A percentile compares a stretch with the other conserved stretches of the same genome.
These are phyloP conservation scores for Aelia acuminata DNA, from an alignment of 2,888 invertebrate genomes.

Conservation along the genomic window DNA sequence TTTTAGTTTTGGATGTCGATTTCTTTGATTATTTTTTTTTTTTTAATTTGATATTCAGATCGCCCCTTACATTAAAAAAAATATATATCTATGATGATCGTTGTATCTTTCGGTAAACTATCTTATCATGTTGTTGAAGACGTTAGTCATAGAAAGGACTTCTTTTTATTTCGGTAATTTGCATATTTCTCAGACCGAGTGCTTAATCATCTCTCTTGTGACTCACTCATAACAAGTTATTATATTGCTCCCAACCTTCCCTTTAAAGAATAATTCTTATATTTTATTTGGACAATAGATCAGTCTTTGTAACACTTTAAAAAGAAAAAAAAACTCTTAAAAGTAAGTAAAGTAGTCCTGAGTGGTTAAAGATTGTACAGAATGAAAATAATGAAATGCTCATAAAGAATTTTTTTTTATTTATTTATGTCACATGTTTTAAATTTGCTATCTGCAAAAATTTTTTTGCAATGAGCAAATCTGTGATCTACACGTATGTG, in stretches of 20 bases:
- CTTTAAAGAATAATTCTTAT: not conserved
- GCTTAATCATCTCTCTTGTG: not conserved
- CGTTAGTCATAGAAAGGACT: not conserved
- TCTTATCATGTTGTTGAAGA: not conserved
- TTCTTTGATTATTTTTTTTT: too few species aligned
- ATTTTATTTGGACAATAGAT: not conserved
- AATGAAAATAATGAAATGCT: too few species aligned
- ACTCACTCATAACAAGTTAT: not conserved
- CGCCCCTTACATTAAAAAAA: not conserved
- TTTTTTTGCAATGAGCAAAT: too few species aligned
- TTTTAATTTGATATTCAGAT: not conserved
- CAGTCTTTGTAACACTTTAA: too few species aligned
- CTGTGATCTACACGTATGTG: too few species aligned
- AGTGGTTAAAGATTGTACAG: too few species aligned
- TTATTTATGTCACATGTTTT: too few species aligned
- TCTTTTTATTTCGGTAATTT: conserved; percentile 17
- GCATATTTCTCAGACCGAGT: conserved; percentile 2
- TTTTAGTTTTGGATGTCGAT: too few species aligned
- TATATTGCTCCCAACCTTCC: not conserved
- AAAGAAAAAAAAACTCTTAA: too few species aligned
- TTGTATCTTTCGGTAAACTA: not conserved
- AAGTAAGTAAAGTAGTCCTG: too few species aligned
- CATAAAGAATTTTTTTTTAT: too few species aligned
- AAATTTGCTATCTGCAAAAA: too few species aligned
- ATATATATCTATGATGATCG: not conserved